Evolutionary conservation across 2,888 invertebrate genomes (phyloP).

Genomic region (Drosophila koepferae): DNA sequence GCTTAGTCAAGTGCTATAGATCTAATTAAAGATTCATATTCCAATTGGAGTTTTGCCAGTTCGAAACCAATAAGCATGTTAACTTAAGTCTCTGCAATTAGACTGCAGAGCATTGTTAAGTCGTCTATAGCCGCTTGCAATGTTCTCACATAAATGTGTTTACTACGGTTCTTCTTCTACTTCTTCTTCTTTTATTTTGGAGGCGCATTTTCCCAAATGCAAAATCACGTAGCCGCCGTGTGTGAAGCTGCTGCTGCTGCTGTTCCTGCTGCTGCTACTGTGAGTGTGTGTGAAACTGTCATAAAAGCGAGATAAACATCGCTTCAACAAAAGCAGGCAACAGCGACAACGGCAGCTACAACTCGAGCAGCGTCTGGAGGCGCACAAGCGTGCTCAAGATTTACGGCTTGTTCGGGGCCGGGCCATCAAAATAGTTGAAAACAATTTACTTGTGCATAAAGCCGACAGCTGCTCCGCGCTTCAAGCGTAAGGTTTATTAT

Average conservation of each 20-base stretch:
- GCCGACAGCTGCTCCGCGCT: conserved; percentile 16
- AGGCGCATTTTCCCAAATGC: conserved; percentile 39
- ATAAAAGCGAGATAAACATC: conserved; percentile 52
- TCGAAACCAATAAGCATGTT: too few species aligned
- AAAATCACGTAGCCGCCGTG: conserved; percentile 48
- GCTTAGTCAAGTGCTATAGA: not conserved
- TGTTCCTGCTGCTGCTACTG: not conserved
- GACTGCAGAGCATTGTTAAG: not conserved
- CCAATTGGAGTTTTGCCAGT: not conserved
- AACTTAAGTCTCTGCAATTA: too few species aligned
- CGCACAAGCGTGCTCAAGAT: conserved; percentile 48
- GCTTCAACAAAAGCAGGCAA: conserved; percentile 29
- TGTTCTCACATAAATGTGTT: not conserved
- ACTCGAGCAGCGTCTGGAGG: conserved; percentile 33
- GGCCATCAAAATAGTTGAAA: conserved; percentile 62
- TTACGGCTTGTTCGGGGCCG: conserved; percentile 48
- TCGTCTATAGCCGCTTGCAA: conserved; percentile 1
- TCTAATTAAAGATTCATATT: not conserved
- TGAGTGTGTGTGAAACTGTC: conserved; percentile 30
- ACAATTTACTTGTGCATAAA: conserved; percentile 44
- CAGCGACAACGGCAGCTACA: conserved; percentile 16
- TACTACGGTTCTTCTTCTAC: not conserved
- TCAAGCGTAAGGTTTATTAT: conserved; percentile 1
- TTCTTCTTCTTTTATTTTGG: conserved; percentile 1
- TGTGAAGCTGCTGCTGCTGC: conserved; percentile 1